Base-by-base conservation (phyloP, 2,797 vertebrate genomes). In the Chloroceryle inda region DNA sequence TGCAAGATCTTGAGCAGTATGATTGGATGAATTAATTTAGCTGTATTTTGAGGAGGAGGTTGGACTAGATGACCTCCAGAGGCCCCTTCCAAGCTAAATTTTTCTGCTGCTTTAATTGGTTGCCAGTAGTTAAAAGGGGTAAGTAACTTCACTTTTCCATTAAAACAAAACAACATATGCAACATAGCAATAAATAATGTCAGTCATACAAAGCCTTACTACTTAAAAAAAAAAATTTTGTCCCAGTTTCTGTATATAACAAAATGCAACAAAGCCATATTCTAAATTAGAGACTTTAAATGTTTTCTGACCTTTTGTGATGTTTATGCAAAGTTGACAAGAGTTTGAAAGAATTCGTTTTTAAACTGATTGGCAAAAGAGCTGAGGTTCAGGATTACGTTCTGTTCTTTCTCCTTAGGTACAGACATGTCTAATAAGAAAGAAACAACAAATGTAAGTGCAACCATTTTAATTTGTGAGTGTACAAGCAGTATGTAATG, bases 391-490 rank as follows among this genome's bases (percentile, higher is more conserved):
- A 52, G 47, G 50, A 68, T 74, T 77, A 69, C 71, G 9, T 95
- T 85, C 45, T 89, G 2, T 92, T 91, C 31, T 78, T 78, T 85
- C 31, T 67, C 61, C 97, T 88, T 93, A 97, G 95, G 94, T 94
- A 72, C 96, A 96, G 98, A 98, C 72, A 29, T 96, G 29, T 45
- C 93, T 67, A 96, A 11, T 80, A 97, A 92, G 81, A 96, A 95
- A 92, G 97, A 98, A 80, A 84, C 79, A 66, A 38, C 72, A 69
- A 96, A 91, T 50, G 98, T 98, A 97, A 98, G 98, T 98, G 47
- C 16, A 63, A 6, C 10, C 44, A 5, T 50, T 69, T 84, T 40
- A 44, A 66, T 76, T 69, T 73, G 12, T 47, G 77, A 81, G 26
- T 63, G 71, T 86, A 10, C 71, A 61, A 76, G n/a, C 27, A 42